Conservation (phyloP, 2,113 vertebrate species). For the Halcyon malimbica region DNA sequence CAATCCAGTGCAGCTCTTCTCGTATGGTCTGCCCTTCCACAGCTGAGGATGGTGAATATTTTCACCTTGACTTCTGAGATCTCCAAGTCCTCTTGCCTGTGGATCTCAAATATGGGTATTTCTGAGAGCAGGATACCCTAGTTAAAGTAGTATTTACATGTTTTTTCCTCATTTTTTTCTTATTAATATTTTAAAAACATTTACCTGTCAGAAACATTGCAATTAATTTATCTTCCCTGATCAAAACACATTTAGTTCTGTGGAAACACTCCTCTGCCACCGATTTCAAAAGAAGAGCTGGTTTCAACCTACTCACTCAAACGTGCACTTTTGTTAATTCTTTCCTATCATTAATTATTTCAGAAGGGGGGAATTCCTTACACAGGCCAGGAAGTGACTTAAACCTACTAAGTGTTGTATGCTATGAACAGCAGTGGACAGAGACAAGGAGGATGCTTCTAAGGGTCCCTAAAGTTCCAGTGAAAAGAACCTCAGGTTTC, state of each 20-base stretch:
- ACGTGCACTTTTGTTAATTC: neutral
- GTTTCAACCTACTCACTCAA: neutral
- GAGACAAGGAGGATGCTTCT: neutral
- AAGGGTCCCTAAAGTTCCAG: neutral
- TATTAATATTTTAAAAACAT: conserved; percentile 19
- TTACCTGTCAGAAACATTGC: neutral
- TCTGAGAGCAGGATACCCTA: neutral
- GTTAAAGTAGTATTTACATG: neutral
- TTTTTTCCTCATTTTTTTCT: neutral
- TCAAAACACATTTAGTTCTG: conserved; percentile 21
- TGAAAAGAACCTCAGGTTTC: neutral
- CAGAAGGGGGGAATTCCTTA: neutral
- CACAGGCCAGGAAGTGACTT: neutral
- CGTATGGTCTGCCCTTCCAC: neutral
- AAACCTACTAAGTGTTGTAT: neutral
- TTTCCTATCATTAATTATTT: neutral
- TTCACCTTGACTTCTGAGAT: neutral
- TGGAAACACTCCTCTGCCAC: neutral
- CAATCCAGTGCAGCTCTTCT: neutral
- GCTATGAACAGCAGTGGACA: neutral
- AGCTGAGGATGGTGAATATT: neutral
- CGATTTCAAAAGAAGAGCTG: neutral
- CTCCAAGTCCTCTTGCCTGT: neutral
- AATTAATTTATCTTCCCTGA: conserved; percentile 28
- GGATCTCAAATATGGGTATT: neutral